Evolutionary conservation across 2,888 invertebrate genomes (phyloP).

Genomic region (Aporophyla lueneburgensis): DNA sequence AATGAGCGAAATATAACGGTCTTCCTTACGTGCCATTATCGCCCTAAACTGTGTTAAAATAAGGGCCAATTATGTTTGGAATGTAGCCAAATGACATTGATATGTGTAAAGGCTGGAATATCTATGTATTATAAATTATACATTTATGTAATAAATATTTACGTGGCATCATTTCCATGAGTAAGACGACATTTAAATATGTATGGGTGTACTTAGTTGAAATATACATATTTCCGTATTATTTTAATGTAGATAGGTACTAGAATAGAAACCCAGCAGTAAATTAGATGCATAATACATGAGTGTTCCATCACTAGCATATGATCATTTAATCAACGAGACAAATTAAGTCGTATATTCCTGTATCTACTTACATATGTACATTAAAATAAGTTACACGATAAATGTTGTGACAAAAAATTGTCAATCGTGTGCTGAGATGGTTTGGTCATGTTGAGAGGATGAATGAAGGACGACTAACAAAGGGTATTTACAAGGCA

Average conservation of each 20-base stretch:
- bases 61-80: slow-evolving; percentile 53
- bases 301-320: slow-evolving; percentile 9
- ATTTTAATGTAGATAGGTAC: slow-evolving; percentile 18
- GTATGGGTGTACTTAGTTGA: slow-evolving; percentile 24
- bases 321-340: slow-evolving; percentile 21
- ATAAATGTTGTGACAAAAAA: too few species aligned
- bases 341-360: slow-evolving; percentile 14
- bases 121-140: slow-evolving; percentile 22
- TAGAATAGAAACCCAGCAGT: slow-evolving; percentile 23
- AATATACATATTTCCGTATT: slow-evolving; percentile 40
- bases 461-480: too few species aligned
- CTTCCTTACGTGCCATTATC: slow-evolving; percentile 37
- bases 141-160: slow-evolving; percentile 39
- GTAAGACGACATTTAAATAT: slow-evolving; percentile 44
- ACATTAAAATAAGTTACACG: not conserved
- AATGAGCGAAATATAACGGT: slow-evolving; percentile 46
- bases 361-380: not conserved
- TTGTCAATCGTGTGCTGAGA: too few species aligned
- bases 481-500: too few species aligned
- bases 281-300: slow-evolving; percentile 44
- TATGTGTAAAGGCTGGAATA: slow-evolving; percentile 45
- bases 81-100: slow-evolving; percentile 59
- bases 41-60: slow-evolving; percentile 22
- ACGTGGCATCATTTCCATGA: slow-evolving; percentile 22
- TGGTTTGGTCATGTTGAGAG: too few species aligned